Evolutionary conservation across 2,113 vertebrate species (phyloP), one percentile per base, ranked within the genome.

Genomic region (Labrus mixtus): DNA sequence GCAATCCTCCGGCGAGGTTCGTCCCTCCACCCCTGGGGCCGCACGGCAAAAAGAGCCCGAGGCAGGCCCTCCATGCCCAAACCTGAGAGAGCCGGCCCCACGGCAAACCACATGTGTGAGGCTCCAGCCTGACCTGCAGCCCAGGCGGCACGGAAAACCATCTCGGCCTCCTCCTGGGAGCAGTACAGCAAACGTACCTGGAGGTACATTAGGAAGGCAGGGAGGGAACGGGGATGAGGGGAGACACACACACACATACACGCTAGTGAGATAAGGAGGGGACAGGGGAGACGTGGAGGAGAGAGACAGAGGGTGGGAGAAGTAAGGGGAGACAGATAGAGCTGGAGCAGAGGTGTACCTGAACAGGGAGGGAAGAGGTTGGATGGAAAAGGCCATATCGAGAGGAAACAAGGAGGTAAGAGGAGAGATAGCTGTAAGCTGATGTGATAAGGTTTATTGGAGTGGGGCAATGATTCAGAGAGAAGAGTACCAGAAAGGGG

Each of bases 41-140:
- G 91, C 60, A 98, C 97, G 0, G 96, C 96, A 15, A 98, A 97
- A 43, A 98, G 89, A 8, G 96, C 96, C 3, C 93, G 94, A 0
- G 97, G 97, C 58, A 96, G 92, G 6, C 89, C 95, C 64, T 95
- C 94, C 3, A 95, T 94, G 75, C 93, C 93, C 75, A 96, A 87
- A 45, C 96, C 96, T 0, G 95, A 95, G 83, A 98, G 91, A 22
- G 95, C 95, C 6, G 97, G 94, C 3, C 97, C 97, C 61, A 97
- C 96, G 25, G 96, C 93, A 53, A 98, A 97, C 97, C 97, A 98
- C 82, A 98, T 93, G 84, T 98, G 96, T 4, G 97, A 97, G 2
- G 96, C 94, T 0, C 97, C 96, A 0, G 97, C 92, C 76, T 97
- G 93, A 36, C 97, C 97, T 0, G 96, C 96, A 0, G 95, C 95